Conservation (phyloP, 2,797 vertebrate species). For the Sebastes iracundus region DNA sequence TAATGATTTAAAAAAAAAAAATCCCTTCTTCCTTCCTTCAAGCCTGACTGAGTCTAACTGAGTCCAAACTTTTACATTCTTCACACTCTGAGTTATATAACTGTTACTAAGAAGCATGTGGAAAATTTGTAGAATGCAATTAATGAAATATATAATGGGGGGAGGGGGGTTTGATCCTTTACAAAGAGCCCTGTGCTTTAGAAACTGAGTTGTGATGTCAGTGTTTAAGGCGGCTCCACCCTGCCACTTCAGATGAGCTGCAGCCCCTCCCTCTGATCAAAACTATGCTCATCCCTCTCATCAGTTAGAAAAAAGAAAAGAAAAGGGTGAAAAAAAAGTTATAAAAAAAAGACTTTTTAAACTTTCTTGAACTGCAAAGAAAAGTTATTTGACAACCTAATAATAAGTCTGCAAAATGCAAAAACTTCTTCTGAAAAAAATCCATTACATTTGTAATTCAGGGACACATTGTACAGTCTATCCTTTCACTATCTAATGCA, state of each 20-base stretch:
- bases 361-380: constrained; percentile 11
- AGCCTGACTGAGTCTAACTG: neutral
- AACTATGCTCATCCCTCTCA: constrained; percentile 60
- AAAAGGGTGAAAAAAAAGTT: neutral
- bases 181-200: neutral
- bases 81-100: neutral
- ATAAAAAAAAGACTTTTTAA: neutral
- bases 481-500: neutral
- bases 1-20: neutral
- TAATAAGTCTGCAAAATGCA: neutral
- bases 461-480: neutral
- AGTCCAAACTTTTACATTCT: neutral
- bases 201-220: constrained; percentile 20
- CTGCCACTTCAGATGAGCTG: constrained; percentile 63
- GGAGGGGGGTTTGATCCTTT: neutral
- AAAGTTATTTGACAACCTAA: neutral
- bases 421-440: neutral
- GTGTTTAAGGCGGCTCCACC: constrained; percentile 74
- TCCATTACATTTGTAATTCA: too few relatives aligned
- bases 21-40: neutral
- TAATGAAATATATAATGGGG: neutral
- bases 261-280: constrained; percentile 62
- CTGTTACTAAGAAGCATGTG: neutral
- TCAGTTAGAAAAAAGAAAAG: constrained; percentile 14
- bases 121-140: neutral